Base-by-base conservation (phyloP, 2,888 invertebrate species). In the Brenthis ino region DNA sequence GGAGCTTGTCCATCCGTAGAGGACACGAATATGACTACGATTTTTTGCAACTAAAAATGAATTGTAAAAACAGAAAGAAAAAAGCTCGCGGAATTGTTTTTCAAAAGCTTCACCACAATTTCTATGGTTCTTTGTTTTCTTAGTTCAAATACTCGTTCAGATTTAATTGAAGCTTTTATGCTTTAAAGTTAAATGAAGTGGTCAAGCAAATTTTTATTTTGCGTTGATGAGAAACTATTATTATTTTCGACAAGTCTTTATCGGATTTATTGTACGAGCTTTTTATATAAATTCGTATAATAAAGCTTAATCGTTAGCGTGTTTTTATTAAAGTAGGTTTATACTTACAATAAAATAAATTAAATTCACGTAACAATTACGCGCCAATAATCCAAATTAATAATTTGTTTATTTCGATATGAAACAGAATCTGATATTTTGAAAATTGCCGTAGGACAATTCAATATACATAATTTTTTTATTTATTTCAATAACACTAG, bases 1-100 rank as follows among this genome's bases (percentile, higher is more conserved):
- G 77, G 82, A 85, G 81, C 77, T 75, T 78, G 80, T 81, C 81
- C 81, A 80, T 76, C 80, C 80, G 78, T 78, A 75, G 74, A 79
- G 79, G 60, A 64, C 64, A 64, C 79, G 76, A 77, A 76, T 71
- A 74, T 75, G 77, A 75, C 72, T 77, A 77, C 76, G 61, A 72
- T 66, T 73, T 75, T 71, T 67, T 67, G 63, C 57, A 54, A 66
- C 55, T 56, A 71, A 72, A 71, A 74, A 75, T 69, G 65, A 67
- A 71, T 68, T 71, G 55, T 65, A 61, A 69, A 65, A 66, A 63
- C 24, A 55, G 20, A 65, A 50, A 58, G 43, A 68, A 64, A 28
- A 43, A 63, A 65, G 51, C 57, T 68, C 56, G 60, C 50, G 60
- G 54, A 56, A 71, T 67, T 69, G 64, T 67, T 71, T 65, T 72